Evolutionary conservation across 2,888 invertebrate species (phyloP), one percentile per base, ranked within the genome.

Genomic region (Suillia variegata): DNA sequence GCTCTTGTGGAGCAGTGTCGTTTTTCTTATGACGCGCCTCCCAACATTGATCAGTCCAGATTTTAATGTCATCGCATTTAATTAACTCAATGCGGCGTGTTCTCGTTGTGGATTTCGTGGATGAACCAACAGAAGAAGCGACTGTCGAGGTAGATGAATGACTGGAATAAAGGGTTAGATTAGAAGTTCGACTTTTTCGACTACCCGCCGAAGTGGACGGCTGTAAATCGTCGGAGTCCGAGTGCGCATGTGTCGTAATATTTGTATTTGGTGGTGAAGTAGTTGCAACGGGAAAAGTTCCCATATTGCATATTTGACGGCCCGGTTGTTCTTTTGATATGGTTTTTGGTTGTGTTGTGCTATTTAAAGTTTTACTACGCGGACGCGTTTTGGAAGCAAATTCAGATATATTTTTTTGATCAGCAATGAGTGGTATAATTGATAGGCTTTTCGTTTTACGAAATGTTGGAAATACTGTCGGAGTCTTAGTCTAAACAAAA

Each of bases 31-130:
- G 58, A 13, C 38, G 52, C 4, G 50, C 56, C 49, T 65, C 68
- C 55, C 63, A 67, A 24, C 62, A 64, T 50, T 76, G 74, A 64
- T 82, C 82, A n/a, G 77, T 78, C 76, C 82, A 78, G 56, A 82
- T 82, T 67, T 81, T 79, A 17, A 82, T 82, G 62, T 81, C 74
- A 62, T 82, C 82, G 50, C 81, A 82, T 62, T 82, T 80, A 1
- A 82, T 77, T 10, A 81, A 48, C 54, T 79, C 73, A 22, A 80
- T 77, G 24, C 65, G 66, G 2, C 62, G 65, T 5, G 54, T 12
- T 17, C 60, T 54, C 6, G 54, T 62, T 18, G 52, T 61, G 1
- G 64, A 65, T 47, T 50, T 58, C 2, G 49, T 54, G 15, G 38
- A 62, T 51, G 64, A 61, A 56, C 60, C 64, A 10, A 58, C 64